Percentiles rank a stretch among this genome's conserved stretches.
Evolutionary conservation across 1,140 invertebrate genomes (phyloP).

Genomic region (Drosophila virilis): DNA sequence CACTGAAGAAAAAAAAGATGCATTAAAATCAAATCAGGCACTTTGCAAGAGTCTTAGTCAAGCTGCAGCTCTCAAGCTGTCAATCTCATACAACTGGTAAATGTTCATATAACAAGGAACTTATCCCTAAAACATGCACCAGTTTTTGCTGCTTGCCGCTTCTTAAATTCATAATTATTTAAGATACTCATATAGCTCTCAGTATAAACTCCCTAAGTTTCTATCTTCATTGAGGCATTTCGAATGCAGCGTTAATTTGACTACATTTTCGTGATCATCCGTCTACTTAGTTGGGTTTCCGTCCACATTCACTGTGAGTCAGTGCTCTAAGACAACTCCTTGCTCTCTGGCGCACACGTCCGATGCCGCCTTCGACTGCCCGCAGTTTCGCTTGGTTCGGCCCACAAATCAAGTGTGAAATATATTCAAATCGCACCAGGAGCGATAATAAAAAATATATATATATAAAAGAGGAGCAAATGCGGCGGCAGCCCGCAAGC

Average conservation of each 20-base stretch:
- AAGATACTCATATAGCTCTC: no score
- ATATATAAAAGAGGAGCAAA: constrained; percentile 25
- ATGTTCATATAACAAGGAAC: no score
- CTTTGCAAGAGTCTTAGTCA: no score
- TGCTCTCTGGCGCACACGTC: constrained; percentile 14
- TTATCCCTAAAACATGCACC: no score
- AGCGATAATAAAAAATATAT: constrained; percentile 47
- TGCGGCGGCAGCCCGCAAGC: constrained; percentile 38
- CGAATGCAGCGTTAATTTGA: constrained; percentile 69
- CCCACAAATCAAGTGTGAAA: constrained; percentile 77
- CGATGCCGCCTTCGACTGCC: constrained; percentile 35
- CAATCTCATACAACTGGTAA: no score
- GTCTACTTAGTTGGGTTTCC: constrained; percentile 34
- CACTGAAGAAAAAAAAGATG: no score
- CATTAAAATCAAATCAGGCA: no score
- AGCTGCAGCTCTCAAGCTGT: no score
- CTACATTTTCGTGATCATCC: constrained; percentile 67
- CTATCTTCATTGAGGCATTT: constrained; percentile 1
- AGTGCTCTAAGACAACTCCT: constrained; percentile 11
- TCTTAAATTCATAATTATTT: no score
- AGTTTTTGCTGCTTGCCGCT: no score
- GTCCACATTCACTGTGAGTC: constrained; percentile 10
- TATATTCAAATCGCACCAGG: constrained; percentile 67
- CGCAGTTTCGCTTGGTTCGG: constrained; percentile 35
- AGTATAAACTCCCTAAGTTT: neutral